Evolutionary conservation across 2,888 invertebrate genomes (phyloP).

Genomic region (Hemithea aestivaria): DNA sequence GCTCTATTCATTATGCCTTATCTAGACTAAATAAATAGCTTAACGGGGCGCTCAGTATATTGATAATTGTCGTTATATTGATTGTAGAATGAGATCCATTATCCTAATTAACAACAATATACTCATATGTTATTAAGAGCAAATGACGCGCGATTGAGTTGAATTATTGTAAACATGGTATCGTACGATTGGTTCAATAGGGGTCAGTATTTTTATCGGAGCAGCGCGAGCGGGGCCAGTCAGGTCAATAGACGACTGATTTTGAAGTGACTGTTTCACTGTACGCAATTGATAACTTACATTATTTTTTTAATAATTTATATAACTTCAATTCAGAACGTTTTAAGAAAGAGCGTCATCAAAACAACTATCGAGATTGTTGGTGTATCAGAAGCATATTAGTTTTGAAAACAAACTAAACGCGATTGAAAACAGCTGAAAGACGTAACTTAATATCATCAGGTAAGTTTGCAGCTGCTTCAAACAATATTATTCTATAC

Average conservation of each 20-base stretch:
- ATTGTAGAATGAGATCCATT: conserved; percentile 21
- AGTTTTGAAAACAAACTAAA: no score
- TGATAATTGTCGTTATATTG: not conserved
- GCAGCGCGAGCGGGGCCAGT: conserved; percentile 35
- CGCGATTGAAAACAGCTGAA: no score
- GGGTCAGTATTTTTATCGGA: conserved; percentile 53
- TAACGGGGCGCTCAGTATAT: no score
- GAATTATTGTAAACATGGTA: conserved; percentile 7
- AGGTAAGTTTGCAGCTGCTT: no score
- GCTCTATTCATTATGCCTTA: no score
- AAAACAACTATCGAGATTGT: no score
- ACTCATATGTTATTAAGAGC: conserved; percentile 3
- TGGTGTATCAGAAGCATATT: no score
- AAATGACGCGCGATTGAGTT: conserved; percentile 5
- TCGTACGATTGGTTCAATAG: conserved; percentile 22
- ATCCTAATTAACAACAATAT: conserved; percentile 21
- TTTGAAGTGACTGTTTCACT: conserved; percentile 39
- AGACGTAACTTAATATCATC: no score
- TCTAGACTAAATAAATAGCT: no score
- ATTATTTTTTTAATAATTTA: conserved; percentile 6
- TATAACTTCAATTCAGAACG: no score
- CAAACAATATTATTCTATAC: no score
- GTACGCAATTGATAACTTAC: conserved; percentile 18
- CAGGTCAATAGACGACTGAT: conserved; percentile 62
- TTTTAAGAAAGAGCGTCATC: no score